phyloP scores from a whole-genome alignment of 2,797 vertebrate genomes.

The Danio choprae region DNA sequence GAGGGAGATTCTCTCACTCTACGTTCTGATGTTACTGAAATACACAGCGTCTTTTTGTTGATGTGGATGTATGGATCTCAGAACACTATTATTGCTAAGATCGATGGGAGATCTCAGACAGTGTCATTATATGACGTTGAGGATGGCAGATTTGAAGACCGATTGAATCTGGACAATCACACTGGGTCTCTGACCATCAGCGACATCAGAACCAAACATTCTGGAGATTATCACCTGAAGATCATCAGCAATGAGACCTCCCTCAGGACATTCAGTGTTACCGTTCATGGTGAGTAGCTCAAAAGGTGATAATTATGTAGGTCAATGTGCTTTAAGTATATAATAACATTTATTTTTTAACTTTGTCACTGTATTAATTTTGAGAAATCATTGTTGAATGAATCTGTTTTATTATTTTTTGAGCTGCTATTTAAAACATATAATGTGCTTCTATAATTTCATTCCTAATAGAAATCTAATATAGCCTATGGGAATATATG shows the following conservation, averaged over 20 bases:
- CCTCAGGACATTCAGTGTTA: constrained; percentile 2
- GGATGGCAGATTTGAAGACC: constrained; percentile 7
- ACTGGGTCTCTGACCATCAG: constrained; percentile 1
- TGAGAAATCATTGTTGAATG: no score
- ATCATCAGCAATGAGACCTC: constrained; percentile 13
- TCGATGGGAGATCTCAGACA: not conserved
- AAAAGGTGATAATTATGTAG: not conserved
- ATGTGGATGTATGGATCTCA: constrained; percentile 11
- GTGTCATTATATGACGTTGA: not conserved
- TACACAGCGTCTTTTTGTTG: not conserved
- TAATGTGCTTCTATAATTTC: no score
- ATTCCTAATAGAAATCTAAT: no score
- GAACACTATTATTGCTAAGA: not conserved
- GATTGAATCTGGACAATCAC: not conserved
- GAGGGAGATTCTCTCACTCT: not conserved
- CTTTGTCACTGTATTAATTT: no score
- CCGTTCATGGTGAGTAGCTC: not conserved
- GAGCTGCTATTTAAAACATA: no score
- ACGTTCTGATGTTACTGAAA: not conserved
- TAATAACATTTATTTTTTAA: no score
- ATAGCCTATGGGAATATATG: no score
- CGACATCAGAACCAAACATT: constrained; percentile 14
- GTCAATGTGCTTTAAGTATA: no score
- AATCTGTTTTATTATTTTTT: no score
- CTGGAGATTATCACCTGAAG: not conserved